Evolutionary conservation across 2,113 vertebrate species (phyloP), one percentile per base, ranked within the genome.

Genomic region (Megaleporinus macrocephalus): DNA sequence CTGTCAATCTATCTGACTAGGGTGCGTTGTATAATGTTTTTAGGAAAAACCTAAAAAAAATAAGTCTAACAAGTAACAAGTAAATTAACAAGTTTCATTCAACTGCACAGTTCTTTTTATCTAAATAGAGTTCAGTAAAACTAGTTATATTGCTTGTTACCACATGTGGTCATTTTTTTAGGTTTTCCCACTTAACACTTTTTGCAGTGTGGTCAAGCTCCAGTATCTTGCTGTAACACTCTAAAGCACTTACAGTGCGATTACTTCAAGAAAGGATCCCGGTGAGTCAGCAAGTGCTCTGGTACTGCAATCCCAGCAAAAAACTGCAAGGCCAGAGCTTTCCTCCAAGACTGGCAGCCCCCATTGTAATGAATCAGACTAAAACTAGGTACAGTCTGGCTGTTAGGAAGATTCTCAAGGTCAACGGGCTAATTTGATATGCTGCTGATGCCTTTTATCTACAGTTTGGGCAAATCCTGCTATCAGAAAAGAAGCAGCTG

Each of bases 221-320:
- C 1, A 51, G 14, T 59, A 27, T 47, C 14, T 57, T 27, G 24
- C 26, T 53, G 59, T 29, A 26, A 71, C 53, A 61, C 18, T 13
- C 68, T 61, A 29, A 53, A 72, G 26, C 18, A 61, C 66, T 61
- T 27, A 47, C 51, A 24, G 57, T 26, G 57, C 10, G 4, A 72
- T 79, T 62, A 72, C 53, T 62, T 47, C 3, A 79, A 79, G n/a
- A 53, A 36, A 70, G 41, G 51, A 53, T 79, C 13, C 51, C 61
- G 65, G n/a, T 61, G 68, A 22, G 36, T 71, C 78, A 72, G 78
- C 55, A 62, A 47, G 36, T 71, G 47, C 69, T 16, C 66, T 47
- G 30, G 24, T 4, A 49, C 68, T 10, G 16, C 68, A 79, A 22
- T 71, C 68, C 59, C 27, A 55, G 24, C 66, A 61, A 59, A 61